Conservation (phyloP, 1,140 invertebrate genomes). For the Diuraphis noxia region DNA sequence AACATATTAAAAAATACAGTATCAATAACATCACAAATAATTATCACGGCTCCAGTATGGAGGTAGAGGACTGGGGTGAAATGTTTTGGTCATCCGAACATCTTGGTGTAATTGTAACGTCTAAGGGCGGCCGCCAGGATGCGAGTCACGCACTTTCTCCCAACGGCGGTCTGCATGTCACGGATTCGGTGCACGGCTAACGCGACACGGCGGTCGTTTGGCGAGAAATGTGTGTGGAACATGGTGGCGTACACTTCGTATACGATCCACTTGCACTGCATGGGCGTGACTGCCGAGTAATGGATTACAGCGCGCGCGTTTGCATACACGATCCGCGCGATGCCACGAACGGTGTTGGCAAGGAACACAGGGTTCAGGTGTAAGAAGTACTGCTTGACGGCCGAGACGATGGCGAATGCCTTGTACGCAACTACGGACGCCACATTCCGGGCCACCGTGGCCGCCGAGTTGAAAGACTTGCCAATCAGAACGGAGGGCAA, state of each 20-base stretch:
- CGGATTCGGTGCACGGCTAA: background rate
- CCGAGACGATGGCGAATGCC: background rate
- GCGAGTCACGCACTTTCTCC: background rate
- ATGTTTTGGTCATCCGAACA: background rate
- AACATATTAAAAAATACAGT: background rate
- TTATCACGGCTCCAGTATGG: too few relatives aligned
- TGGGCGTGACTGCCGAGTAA: background rate
- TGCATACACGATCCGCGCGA: background rate
- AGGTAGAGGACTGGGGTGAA: too few relatives aligned
- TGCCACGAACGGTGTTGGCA: background rate
- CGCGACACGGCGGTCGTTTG: background rate
- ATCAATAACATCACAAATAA: background rate
- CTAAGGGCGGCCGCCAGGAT: background rate
- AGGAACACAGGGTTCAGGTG: constrained; percentile 8
- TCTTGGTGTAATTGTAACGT: constrained; percentile 10
- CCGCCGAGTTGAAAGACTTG: background rate
- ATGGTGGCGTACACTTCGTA: constrained; percentile 25
- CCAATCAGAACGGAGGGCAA: background rate
- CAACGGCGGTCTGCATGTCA: background rate
- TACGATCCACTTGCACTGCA: constrained; percentile 40
- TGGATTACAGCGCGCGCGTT: background rate
- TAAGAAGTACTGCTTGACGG: constrained; percentile 13
- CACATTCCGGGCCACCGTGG: background rate
- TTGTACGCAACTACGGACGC: background rate
- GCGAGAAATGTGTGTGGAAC: background rate